phyloP scores from a whole-genome alignment of 2,797 vertebrate species.

The Rhynchotus rufescens region DNA sequence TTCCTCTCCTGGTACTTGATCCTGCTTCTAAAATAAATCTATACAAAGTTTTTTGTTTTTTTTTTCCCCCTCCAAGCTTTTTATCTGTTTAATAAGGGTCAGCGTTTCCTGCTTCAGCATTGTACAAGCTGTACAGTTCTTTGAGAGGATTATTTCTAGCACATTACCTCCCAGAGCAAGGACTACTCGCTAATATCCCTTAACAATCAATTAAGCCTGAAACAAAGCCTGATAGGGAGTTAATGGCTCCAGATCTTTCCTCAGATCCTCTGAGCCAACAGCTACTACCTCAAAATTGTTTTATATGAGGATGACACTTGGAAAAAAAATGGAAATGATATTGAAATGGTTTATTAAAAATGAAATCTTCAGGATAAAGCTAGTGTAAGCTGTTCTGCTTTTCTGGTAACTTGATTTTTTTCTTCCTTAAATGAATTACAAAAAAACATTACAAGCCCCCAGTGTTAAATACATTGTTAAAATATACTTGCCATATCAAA shows the following conservation, averaged over 20 bases:
- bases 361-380: neutral
- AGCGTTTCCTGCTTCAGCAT: constrained; percentile 64
- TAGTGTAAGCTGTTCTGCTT: neutral
- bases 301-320: neutral
- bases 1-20: neutral
- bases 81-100: constrained; percentile 49
- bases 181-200: constrained; percentile 65
- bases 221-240: constrained; percentile 54
- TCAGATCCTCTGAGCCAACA: constrained; percentile 30
- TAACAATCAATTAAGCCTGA: constrained; percentile 81
- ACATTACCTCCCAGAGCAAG: constrained; percentile 74
- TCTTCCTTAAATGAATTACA: neutral
- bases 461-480: neutral
- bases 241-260: constrained; percentile 55
- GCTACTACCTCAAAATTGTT: constrained; percentile 6
- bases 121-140: constrained; percentile 43
- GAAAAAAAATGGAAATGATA: constrained; percentile 30
- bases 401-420: neutral
- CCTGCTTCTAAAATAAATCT: constrained; percentile 28
- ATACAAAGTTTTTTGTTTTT: neutral
- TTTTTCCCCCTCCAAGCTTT: neutral
- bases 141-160: constrained; percentile 76
- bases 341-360: neutral
- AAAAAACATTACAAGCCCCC: neutral
- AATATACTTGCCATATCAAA: neutral